Evolutionary conservation across 1,140 invertebrate genomes (phyloP).

Genomic region (Drosophila chauvacae): DNA sequence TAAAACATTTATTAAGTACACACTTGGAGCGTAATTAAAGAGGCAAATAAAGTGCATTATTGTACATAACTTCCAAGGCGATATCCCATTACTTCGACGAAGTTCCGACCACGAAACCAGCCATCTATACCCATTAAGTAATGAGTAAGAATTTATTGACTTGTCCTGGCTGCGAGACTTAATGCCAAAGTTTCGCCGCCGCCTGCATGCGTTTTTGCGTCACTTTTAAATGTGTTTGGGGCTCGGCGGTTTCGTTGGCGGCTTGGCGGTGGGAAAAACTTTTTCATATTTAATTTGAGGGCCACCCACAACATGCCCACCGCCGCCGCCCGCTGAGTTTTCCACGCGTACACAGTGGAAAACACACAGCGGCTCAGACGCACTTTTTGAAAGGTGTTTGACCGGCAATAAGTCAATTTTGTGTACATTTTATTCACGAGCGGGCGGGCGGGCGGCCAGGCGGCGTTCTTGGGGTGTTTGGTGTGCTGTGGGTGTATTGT

Average conservation of each 20-base stretch:
- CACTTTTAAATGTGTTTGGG: slow-evolving; percentile 67
- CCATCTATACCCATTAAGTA: slow-evolving; percentile 38
- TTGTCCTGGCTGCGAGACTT: slow-evolving; percentile 49
- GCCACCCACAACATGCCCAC: slow-evolving; percentile 20
- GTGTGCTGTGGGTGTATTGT: slow-evolving; percentile 10
- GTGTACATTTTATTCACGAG: slow-evolving; percentile 77
- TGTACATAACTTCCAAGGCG: background rate
- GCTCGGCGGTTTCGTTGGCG: slow-evolving; percentile 47
- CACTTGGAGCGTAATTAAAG: background rate
- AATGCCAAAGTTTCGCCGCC: slow-evolving; percentile 61
- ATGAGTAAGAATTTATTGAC: slow-evolving; percentile 57
- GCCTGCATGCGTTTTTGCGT: slow-evolving; percentile 60
- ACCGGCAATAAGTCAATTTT: slow-evolving; percentile 83
- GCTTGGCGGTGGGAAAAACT: slow-evolving; percentile 53
- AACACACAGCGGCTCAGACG: slow-evolving; percentile 45
- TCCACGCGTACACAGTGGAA: slow-evolving; percentile 34
- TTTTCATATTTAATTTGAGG: slow-evolving; percentile 80
- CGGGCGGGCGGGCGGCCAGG: slow-evolving; percentile 10
- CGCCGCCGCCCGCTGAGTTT: slow-evolving; percentile 15
- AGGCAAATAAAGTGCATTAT: slow-evolving; percentile 9
- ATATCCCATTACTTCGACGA: slow-evolving; percentile 1
- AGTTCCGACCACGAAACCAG: slow-evolving; percentile 24
- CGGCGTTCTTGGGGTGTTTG: slow-evolving; percentile 11
- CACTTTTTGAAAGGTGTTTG: slow-evolving; percentile 77
- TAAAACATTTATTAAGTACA: background rate